Percentiles rank a stretch among this genome's conserved stretches.
phyloP scores from a whole-genome alignment of 2,888 invertebrate species.

The Gymnosoma rotundatum region DNA sequence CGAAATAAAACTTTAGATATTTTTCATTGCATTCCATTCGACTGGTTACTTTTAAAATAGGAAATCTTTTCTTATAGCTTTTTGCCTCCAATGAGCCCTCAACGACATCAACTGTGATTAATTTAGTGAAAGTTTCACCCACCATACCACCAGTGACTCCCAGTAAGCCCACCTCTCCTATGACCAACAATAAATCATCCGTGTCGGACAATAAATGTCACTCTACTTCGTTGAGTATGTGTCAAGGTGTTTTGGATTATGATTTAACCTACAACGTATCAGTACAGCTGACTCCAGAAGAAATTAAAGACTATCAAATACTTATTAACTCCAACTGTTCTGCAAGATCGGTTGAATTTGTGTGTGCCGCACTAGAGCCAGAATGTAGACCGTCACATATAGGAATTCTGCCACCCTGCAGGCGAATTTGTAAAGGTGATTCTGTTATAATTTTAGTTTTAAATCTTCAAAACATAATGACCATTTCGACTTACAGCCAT shows the following conservation, averaged over 20 bases:
- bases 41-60: neutral
- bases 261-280: conserved; percentile 84
- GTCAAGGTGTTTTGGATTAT: conserved; percentile 87
- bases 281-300: conserved; percentile 73
- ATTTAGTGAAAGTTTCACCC: conserved; percentile 83
- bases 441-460: neutral
- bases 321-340: conserved; percentile 86
- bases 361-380: conserved; percentile 86
- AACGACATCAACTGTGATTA: conserved; percentile 50
- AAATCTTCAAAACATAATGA: neutral
- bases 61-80: conserved; percentile 52
- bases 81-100: conserved; percentile 62
- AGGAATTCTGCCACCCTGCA: conserved; percentile 85
- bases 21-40: too few species aligned
- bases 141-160: conserved; percentile 84
- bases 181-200: conserved; percentile 73
- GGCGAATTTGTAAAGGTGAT: conserved; percentile 86
- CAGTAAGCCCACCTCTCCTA: conserved; percentile 75
- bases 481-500: conserved; percentile 82
- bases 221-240: conserved; percentile 82
- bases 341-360: conserved; percentile 84
- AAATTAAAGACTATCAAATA: conserved; percentile 84
- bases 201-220: conserved; percentile 77
- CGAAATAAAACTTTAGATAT: too few species aligned
- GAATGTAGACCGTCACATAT: conserved; percentile 86